These are phyloP conservation scores for Latrodectus hesperus DNA, from an alignment of 2,888 invertebrate genomes.

Conservation along the genomic window DNA sequence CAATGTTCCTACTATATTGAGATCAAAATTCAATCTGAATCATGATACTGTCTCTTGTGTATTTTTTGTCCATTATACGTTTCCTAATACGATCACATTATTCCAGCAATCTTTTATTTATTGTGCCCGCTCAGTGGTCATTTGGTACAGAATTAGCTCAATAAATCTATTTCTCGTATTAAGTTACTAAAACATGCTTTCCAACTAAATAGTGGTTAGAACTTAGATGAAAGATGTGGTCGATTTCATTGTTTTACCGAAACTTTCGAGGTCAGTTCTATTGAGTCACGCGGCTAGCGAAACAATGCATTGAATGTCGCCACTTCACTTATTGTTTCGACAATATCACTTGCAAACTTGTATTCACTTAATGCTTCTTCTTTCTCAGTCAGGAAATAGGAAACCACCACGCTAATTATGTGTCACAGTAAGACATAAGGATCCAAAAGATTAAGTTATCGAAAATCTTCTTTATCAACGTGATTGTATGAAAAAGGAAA, in stretches of 20 bases:
- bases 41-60: not conserved
- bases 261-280: constrained; percentile 51
- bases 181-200: constrained; percentile 43
- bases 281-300: constrained; percentile 36
- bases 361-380: constrained; percentile 37
- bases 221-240: constrained; percentile 24
- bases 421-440: too few species aligned
- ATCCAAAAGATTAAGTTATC: not conserved
- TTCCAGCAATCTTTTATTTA: not conserved
- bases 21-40: not conserved
- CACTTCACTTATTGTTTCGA: constrained; percentile 48
- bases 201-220: constrained; percentile 40
- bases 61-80: not conserved
- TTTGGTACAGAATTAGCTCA: too few species aligned
- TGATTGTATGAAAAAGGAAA: constrained; percentile 4
- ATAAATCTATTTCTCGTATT: constrained; percentile 4
- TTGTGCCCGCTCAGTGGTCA: too few species aligned
- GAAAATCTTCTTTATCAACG: not conserved
- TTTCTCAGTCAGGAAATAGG: constrained; percentile 23
- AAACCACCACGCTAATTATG: constrained; percentile 20
- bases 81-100: not conserved
- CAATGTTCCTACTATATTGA: not conserved
- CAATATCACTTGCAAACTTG: constrained; percentile 15
- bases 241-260: constrained; percentile 52
- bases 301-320: constrained; percentile 49